phyloP scores from a whole-genome alignment of 2,113 vertebrate species.

The Sylvilagus bachmani region DNA sequence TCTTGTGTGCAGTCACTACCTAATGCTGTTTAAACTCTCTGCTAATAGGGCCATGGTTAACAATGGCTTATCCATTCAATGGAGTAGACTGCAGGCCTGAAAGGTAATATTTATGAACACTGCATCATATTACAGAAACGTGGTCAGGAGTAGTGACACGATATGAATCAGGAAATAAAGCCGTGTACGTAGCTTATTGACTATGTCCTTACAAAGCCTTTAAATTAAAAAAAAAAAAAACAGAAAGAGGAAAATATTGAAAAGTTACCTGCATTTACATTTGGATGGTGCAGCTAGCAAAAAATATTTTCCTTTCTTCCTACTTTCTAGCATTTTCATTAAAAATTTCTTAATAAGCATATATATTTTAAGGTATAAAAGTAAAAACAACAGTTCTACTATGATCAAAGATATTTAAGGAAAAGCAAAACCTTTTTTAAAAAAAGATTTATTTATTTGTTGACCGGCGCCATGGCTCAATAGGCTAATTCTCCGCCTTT shows the following conservation, averaged over 20 bases:
- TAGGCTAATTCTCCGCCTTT: no score
- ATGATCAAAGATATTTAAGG: neutral
- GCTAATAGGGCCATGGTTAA: neutral
- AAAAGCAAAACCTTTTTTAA: neutral
- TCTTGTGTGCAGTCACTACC: neutral
- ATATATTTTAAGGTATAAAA: slow-evolving; percentile 41
- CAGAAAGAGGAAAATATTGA: neutral
- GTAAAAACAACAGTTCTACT: neutral
- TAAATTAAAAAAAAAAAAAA: neutral
- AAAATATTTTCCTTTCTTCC: neutral
- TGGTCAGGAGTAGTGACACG: neutral
- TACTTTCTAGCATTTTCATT: slow-evolving; percentile 43
- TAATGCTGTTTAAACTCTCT: neutral
- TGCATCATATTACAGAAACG: neutral
- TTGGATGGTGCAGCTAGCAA: neutral
- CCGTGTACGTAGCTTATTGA: neutral
- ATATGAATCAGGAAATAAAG: neutral
- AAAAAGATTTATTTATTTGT: no score
- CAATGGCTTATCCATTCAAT: neutral
- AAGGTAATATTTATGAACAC: neutral
- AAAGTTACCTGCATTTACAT: neutral
- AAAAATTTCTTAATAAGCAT: slow-evolving; percentile 39
- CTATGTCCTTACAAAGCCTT: neutral
- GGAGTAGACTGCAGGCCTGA: neutral
- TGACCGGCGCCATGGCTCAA: no score